Conservation (phyloP, 92 coral and sea anemone genomes). For the Paramuricea clavata region DNA sequence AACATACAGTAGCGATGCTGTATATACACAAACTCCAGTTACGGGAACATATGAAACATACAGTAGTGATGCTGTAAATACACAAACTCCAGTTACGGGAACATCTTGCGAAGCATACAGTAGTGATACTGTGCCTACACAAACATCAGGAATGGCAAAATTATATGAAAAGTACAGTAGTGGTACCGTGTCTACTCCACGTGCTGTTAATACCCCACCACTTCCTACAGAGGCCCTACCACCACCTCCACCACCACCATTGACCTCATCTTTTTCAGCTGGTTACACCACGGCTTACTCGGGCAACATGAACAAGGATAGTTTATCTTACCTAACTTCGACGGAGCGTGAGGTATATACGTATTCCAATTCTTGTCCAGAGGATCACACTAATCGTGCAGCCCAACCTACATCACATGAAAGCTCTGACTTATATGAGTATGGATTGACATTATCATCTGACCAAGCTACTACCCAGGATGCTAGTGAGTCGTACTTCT, state of each 20-base stretch:
- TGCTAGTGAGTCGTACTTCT: not conserved
- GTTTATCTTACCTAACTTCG: not conserved
- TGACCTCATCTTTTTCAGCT: not conserved
- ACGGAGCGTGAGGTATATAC: not conserved
- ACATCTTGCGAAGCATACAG: too few species aligned
- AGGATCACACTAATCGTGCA: too few species aligned
- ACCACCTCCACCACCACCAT: conserved; percentile 24
- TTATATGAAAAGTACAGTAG: not conserved
- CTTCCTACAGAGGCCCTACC: conserved; percentile 5
- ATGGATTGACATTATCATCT: not conserved
- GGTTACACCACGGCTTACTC: not conserved
- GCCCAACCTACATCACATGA: not conserved
- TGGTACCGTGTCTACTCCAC: not conserved
- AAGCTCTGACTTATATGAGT: not conserved
- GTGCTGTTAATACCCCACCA: conserved; percentile 1
- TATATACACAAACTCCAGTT: too few species aligned
- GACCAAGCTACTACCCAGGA: not conserved
- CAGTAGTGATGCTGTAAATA: too few species aligned
- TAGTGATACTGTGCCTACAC: not conserved
- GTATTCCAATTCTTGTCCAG: too few species aligned
- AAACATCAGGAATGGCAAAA: not conserved
- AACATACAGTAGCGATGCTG: not conserved
- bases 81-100: not conserved
- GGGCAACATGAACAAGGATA: not conserved
- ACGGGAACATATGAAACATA: too few species aligned